Evolutionary conservation across 2,888 invertebrate genomes (phyloP), one percentile per base, ranked within the genome.

Genomic region (Dryobotodes eremita): DNA sequence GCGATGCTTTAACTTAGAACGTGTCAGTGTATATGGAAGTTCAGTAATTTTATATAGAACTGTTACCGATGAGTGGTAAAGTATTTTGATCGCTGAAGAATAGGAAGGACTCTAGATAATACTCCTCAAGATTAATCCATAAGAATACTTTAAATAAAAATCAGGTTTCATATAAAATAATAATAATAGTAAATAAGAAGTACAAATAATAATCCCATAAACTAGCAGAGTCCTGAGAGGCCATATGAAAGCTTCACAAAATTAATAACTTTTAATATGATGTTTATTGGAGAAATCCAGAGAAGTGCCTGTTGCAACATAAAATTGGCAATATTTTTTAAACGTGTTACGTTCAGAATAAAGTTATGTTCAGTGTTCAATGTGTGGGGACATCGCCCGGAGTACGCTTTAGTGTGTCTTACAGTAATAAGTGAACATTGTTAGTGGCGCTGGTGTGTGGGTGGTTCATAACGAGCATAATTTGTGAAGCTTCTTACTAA

Each of bases 251-350:
- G 94, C 94, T 95, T 95, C 95, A 96, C 94, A 95, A 93, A 95
- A 93, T 93, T 92, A 90, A 93, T 95, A 94, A 94, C 93, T 95
- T 95, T 95, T 95, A 89, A 94, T 96, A 96, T 95, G 95, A 96
- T 95, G 95, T 96, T 95, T 96, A 96, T 96, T 96, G 96, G 96
- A 96, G 96, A 93, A 96, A 96, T 96, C 96, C 96, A 96, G 96
- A 95, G 90, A 96, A 96, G 96, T 96, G 96, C 96, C 96, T 96
- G 96, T 96, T 96, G 96, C 95, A 95, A 96, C 96, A 94, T 95
- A 94, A 96, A 94, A 94, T 96, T 96, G 96, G 96, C 96, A 96
- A 96, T 96, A 96, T 96, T 96, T 96, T 96, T 94, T 94, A 95
- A 94, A 94, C 92, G 94, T 95, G 92, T 95, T 95, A 93, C 91